Evolutionary conservation across 2,113 vertebrate genomes (phyloP).

Genomic region (Dicaeum eximium): DNA sequence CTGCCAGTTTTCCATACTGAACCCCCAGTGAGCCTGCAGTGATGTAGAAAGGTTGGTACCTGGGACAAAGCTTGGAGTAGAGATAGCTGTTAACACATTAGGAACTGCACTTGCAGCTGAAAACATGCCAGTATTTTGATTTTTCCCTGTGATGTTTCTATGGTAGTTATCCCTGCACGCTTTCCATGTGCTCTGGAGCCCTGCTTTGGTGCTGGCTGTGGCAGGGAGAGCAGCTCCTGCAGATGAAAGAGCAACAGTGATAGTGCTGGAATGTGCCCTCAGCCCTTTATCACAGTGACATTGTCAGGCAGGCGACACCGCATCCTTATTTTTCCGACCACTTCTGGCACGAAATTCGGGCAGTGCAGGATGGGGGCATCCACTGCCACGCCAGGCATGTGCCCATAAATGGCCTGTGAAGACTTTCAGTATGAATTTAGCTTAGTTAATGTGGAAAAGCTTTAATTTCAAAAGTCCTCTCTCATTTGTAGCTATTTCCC

Average conservation of each 20-base stretch:
- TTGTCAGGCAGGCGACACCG: not conserved
- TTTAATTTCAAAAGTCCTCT: not conserved
- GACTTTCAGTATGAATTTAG: not conserved
- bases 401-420: not conserved
- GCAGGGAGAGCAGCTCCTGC: not conserved
- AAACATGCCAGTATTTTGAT: not conserved
- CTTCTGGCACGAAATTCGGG: not conserved
- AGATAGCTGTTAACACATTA: not conserved
- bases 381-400: not conserved
- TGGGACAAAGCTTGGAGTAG: not conserved
- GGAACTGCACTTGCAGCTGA: not conserved
- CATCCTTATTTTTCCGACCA: not conserved
- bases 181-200: not conserved
- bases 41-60: not conserved
- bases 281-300: not conserved
- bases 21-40: not conserved
- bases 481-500: not conserved
- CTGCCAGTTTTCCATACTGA: not conserved
- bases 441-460: not conserved
- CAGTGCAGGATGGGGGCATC: not conserved
- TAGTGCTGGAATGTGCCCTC: constrained; percentile 35
- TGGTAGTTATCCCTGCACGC: not conserved
- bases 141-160: not conserved
- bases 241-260: not conserved
- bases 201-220: not conserved